Evolutionary conservation across 1,140 invertebrate genomes (phyloP).

Genomic region (Eciton burchellii): DNA sequence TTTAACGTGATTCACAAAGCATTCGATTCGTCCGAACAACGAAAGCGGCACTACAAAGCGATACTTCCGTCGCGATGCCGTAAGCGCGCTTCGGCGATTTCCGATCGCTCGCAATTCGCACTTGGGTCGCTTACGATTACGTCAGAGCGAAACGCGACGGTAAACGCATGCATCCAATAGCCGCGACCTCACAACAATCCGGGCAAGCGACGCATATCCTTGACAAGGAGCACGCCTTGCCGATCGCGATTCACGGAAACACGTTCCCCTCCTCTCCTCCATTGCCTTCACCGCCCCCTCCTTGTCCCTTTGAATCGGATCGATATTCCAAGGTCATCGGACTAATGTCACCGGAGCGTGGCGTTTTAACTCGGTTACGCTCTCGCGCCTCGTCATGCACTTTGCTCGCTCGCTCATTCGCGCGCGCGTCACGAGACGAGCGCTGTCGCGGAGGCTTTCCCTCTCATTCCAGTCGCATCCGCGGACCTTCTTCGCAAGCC

Average conservation of each 20-base stretch:
- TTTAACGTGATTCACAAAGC: background rate
- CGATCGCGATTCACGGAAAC: background rate
- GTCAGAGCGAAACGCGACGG: background rate
- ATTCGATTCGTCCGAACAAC: background rate
- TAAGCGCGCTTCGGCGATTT: background rate
- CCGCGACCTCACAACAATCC: background rate
- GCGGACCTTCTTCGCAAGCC: too few relatives aligned
- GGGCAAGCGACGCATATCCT: background rate
- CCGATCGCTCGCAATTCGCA: background rate
- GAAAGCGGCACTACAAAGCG: too few relatives aligned
- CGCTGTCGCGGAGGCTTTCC: too few relatives aligned
- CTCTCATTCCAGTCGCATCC: too few relatives aligned
- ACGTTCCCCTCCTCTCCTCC: background rate
- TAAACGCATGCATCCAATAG: too few relatives aligned
- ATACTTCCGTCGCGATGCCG: background rate
- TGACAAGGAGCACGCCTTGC: background rate
- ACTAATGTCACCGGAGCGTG: conserved; percentile 49
- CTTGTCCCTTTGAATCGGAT: background rate
- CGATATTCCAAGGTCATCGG: conserved; percentile 64
- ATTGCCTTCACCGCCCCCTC: too few relatives aligned
- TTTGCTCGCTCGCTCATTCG: too few relatives aligned
- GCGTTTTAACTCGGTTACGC: conserved; percentile 50
- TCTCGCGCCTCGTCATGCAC: background rate
- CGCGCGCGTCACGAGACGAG: too few relatives aligned
- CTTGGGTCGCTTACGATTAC: background rate